A percentile compares a stretch with the other conserved stretches of the same genome.
Conservation (phyloP, 2,888 invertebrate genomes). For the Sericinus montela region DNA sequence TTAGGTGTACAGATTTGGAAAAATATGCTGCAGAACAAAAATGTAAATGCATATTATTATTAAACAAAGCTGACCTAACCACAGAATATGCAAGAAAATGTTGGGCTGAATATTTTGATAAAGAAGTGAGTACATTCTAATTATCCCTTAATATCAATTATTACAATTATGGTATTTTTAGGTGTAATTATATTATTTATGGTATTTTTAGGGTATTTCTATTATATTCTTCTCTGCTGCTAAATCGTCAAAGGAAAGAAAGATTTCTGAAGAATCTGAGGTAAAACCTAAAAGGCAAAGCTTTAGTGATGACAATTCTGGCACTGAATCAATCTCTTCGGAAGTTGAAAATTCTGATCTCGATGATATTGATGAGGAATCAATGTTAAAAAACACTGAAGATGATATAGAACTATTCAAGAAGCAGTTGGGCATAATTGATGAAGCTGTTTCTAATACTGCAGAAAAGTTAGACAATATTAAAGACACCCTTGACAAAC, state of each 20-base stretch:
- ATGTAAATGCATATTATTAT: slow-evolving; percentile 86
- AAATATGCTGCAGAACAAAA: slow-evolving; percentile 66
- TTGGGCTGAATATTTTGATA: slow-evolving; percentile 93
- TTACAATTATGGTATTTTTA: not conserved
- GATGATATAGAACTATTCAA: slow-evolving; percentile 70
- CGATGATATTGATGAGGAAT: slow-evolving; percentile 35
- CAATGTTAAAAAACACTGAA: slow-evolving; percentile 46
- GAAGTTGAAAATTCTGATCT: slow-evolving; percentile 37
- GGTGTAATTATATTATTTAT: not conserved
- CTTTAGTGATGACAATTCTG: slow-evolving; percentile 17
- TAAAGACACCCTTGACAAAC: slow-evolving; percentile 68
- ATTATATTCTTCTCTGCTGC: slow-evolving; percentile 96
- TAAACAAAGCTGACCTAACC: slow-evolving; percentile 98
- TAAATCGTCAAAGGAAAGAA: slow-evolving; percentile 73
- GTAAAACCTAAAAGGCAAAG: slow-evolving; percentile 27
- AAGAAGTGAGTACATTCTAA: slow-evolving; percentile 54
- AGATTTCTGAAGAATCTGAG: slow-evolving; percentile 56
- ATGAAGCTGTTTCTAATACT: slow-evolving; percentile 73
- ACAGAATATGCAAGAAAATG: slow-evolving; percentile 86
- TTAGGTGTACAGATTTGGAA: slow-evolving; percentile 93
- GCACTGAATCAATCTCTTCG: slow-evolving; percentile 53
- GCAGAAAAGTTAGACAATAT: slow-evolving; percentile 77
- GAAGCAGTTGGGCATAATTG: slow-evolving; percentile 70
- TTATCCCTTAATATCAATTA: not conserved
- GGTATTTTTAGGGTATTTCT: slow-evolving; percentile 74